These are phyloP conservation scores for Ciconia nigra DNA, from an alignment of 2,797 vertebrate species.

Conservation along the genomic window DNA sequence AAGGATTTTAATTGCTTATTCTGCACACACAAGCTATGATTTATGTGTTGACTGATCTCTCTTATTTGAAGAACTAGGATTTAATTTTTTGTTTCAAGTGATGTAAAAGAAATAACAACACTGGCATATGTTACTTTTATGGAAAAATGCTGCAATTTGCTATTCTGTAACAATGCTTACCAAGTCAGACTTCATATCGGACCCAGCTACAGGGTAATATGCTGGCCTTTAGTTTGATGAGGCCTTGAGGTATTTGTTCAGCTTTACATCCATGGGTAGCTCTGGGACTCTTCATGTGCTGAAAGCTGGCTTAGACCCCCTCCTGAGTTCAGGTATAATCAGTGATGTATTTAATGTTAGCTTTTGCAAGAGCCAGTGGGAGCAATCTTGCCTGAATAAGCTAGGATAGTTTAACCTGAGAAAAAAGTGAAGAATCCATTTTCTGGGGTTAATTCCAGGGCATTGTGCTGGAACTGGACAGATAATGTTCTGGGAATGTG, in stretches of 20 bases:
- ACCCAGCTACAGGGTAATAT: neutral
- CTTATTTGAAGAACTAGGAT: neutral
- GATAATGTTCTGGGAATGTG: neutral
- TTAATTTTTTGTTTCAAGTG: neutral
- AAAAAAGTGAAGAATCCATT: neutral
- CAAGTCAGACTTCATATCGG: neutral
- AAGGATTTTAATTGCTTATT: neutral
- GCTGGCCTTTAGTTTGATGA: neutral
- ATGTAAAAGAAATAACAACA: neutral
- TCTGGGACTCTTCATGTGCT: neutral
- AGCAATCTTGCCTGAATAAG: neutral
- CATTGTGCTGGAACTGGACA: neutral
- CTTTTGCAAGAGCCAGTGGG: neutral
- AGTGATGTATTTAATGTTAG: neutral
- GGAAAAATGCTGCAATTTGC: neutral
- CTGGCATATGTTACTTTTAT: neutral
- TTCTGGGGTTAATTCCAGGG: neutral
- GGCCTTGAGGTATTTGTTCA: neutral
- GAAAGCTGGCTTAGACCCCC: neutral
- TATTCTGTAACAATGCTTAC: neutral
- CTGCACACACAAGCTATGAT: neutral
- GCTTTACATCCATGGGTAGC: neutral
- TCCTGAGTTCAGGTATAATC: neutral
- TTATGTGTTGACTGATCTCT: neutral
- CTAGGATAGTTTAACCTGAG: neutral